Base-by-base conservation (phyloP, 1,140 invertebrate genomes). In the Latrodectus geometricus region DNA sequence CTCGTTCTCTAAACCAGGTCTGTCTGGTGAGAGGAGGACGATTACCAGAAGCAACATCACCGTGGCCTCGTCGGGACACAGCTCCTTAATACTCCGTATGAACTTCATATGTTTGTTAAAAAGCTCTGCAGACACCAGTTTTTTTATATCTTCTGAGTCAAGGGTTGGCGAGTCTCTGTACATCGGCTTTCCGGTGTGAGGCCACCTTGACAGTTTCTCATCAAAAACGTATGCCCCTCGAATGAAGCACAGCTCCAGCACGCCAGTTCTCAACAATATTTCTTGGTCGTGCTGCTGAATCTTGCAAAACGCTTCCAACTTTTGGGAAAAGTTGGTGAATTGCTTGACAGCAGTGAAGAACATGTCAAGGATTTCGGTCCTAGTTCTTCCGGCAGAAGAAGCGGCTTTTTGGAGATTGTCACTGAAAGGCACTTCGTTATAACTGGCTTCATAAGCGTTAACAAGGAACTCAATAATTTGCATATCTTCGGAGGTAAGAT, bases 31-130 rank as follows among this genome's bases (percentile, higher is more conserved):
- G 88, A 92, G 92, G 7, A 93, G 90, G 11, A 93, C 92, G 14
- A 93, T 91, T 73, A 92, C 89, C 20, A 93, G 89, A 9, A 93
- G 89, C 1, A 93, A 89, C 88, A 93, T 92, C 14, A 92, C 90
- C 66, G 91, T 92, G 5, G 91, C 91, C 86, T 93, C 92, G 88
- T 93, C 93, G 4, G 91, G 91, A 86, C 91, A 89, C 54, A 93
- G 87, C 75, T 92, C 91, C 76, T 90, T 90, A 15, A 91, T 87
- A 21, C 88, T 86, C 14, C 79, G 56, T 50, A 90, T 92, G 88
- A 93, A 93, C 65, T 90, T 90, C 91, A 93, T 92, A 88, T 93
- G 92, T 88, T 92, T 92, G 48, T 92, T 91, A 86, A 92, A 92
- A 35, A 93, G 88, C 17, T 90, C 89, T 4, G 87, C 54, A 0